A percentile compares a stretch with the other conserved stretches of the same genome.
Evolutionary conservation across 2,888 invertebrate species (phyloP).

Genomic region (Eledone cirrhosa): DNA sequence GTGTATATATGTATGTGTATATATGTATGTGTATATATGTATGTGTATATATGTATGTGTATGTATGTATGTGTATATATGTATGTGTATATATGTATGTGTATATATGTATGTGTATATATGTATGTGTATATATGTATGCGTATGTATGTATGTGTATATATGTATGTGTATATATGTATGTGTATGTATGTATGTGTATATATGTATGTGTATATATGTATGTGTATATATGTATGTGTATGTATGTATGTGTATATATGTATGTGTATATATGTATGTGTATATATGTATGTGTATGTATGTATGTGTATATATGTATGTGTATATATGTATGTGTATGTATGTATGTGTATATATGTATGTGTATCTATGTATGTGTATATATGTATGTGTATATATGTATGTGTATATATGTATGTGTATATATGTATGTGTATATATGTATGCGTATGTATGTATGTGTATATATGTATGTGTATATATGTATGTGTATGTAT

Average conservation of each 20-base stretch:
- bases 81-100: not conserved
- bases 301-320: not conserved
- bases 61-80: not conserved
- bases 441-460: not conserved
- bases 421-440: not conserved
- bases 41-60: not conserved
- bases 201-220: not conserved
- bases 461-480: not conserved
- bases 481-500: not conserved
- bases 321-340: not conserved
- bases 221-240: not conserved
- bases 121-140: no score
- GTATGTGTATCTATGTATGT: not conserved
- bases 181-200: no score
- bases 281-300: not conserved
- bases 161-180: not conserved
- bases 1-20: not conserved
- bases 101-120: not conserved
- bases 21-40: conserved; percentile 7
- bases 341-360: not conserved
- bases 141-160: not conserved
- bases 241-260: not conserved
- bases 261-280: not conserved
- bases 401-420: not conserved
- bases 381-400: not conserved